Percentiles rank a stretch among this genome's conserved stretches.
phyloP scores from a whole-genome alignment of 2,113 vertebrate species.

The Gadus macrocephalus region DNA sequence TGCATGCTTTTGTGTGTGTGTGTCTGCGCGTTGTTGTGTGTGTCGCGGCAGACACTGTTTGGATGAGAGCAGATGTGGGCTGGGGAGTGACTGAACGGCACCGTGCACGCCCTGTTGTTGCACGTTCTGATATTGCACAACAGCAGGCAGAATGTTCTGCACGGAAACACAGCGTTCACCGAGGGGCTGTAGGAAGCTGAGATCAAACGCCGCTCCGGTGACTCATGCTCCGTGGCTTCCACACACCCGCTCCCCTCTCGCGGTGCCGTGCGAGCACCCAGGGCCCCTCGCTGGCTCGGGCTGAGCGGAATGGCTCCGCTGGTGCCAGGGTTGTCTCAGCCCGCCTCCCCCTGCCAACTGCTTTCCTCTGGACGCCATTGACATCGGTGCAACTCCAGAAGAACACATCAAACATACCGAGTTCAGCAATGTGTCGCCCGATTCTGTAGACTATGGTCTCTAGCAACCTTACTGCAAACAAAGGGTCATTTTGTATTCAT shows the following conservation, averaged over 20 bases:
- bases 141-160: slow-evolving; percentile 21
- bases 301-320: slow-evolving; percentile 26
- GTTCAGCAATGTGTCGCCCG: no score
- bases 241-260: slow-evolving; percentile 41
- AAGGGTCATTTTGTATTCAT: no score
- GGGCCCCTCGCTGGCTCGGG: slow-evolving; percentile 34
- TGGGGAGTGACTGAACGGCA: no score
- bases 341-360: slow-evolving; percentile 1
- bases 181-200: slow-evolving; percentile 20
- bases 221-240: slow-evolving; percentile 58
- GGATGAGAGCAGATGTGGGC: no score
- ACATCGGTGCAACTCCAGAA: no score
- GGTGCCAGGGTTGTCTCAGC: slow-evolving; percentile 32
- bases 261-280: slow-evolving; percentile 34
- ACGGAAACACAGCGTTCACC: slow-evolving; percentile 25
- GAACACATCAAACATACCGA: no score
- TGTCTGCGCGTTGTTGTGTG: no score
- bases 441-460: no score
- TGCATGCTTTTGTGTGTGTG: no score
- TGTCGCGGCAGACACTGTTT: no score
- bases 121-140: slow-evolving; percentile 31
- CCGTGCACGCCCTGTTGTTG: slow-evolving; percentile 21
- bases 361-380: slow-evolving; percentile 28
- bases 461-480: no score
- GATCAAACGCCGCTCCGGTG: slow-evolving; percentile 36